These are phyloP conservation scores for Scartelaos histophorus DNA, from an alignment of 2,113 vertebrate genomes.

Conservation along the genomic window DNA sequence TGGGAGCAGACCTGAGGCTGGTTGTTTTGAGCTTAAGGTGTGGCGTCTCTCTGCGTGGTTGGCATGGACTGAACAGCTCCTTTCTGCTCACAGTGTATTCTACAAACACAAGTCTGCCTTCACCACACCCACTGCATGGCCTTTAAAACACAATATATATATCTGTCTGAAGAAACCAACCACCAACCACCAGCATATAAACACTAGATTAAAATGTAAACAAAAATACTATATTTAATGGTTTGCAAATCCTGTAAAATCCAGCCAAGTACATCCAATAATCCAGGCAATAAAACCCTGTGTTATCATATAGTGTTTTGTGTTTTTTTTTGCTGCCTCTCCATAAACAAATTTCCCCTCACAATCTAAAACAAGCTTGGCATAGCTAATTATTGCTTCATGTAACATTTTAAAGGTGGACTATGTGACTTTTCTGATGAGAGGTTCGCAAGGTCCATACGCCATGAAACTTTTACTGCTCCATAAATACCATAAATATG, in stretches of 20 bases:
- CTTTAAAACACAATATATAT: conserved; percentile 13
- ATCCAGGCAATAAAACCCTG: not conserved
- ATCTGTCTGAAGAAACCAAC: not conserved
- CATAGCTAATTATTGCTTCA: too few relatives aligned
- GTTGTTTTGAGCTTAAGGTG: conserved; percentile 13
- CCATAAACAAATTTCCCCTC: too few relatives aligned
- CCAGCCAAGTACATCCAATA: not conserved
- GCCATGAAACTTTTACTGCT: too few relatives aligned
- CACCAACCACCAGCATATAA: not conserved
- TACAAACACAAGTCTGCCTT: conserved; percentile 27
- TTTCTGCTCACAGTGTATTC: conserved; percentile 49
- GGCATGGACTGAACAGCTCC: conserved; percentile 54
- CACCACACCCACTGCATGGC: conserved; percentile 41
- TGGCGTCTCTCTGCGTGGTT: conserved; percentile 28
- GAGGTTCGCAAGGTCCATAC: too few relatives aligned
- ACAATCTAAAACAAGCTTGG: too few relatives aligned
- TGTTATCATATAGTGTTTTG: not conserved
- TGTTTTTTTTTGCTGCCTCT: not conserved
- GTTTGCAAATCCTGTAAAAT: not conserved
- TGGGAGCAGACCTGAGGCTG: conserved; percentile 39
- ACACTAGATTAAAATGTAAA: not conserved
- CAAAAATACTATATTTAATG: not conserved
- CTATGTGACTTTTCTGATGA: too few relatives aligned
- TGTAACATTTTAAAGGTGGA: too few relatives aligned
- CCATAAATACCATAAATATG: too few relatives aligned